Evolutionary conservation across 1,140 invertebrate species (phyloP).

Genomic region (Aphelinus certus): DNA sequence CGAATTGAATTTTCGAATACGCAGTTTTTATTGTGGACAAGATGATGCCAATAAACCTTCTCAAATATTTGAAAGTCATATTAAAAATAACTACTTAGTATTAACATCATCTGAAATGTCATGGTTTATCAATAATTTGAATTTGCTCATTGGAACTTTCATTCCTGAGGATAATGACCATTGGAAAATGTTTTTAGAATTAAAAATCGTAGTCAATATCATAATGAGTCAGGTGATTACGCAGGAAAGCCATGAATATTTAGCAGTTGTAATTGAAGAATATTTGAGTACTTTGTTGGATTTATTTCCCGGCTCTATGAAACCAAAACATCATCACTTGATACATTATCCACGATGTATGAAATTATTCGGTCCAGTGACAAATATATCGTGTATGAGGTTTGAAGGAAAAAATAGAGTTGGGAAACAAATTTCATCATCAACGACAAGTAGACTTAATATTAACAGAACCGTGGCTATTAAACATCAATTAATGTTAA

Average conservation of each 20-base stretch:
- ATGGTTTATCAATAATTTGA: slow-evolving; percentile 30
- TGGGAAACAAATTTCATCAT: background rate
- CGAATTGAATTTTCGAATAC: slow-evolving; percentile 24
- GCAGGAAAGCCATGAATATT: background rate
- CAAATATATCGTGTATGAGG: slow-evolving; percentile 2
- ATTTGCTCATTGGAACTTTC: slow-evolving; percentile 32
- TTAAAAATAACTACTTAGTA: slow-evolving; percentile 37
- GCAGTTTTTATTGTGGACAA: slow-evolving; percentile 27
- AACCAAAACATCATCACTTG: slow-evolving; percentile 5
- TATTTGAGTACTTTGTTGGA: background rate
- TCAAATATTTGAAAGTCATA: slow-evolving; percentile 24
- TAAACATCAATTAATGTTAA: background rate
- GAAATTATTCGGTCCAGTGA: background rate
- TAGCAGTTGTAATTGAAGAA: background rate
- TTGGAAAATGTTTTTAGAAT: background rate
- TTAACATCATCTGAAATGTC: slow-evolving; percentile 37
- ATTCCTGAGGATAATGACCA: background rate
- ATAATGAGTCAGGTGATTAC: background rate
- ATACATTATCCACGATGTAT: slow-evolving; percentile 11
- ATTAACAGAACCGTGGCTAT: background rate
- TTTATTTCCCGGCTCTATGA: slow-evolving; percentile 5
- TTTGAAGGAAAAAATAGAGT: slow-evolving; percentile 8
- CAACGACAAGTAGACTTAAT: background rate
- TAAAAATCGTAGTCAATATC: background rate
- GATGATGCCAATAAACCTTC: slow-evolving; percentile 34